Conservation (phyloP, 2,113 vertebrate species). For the Stegostoma tigrinum region DNA sequence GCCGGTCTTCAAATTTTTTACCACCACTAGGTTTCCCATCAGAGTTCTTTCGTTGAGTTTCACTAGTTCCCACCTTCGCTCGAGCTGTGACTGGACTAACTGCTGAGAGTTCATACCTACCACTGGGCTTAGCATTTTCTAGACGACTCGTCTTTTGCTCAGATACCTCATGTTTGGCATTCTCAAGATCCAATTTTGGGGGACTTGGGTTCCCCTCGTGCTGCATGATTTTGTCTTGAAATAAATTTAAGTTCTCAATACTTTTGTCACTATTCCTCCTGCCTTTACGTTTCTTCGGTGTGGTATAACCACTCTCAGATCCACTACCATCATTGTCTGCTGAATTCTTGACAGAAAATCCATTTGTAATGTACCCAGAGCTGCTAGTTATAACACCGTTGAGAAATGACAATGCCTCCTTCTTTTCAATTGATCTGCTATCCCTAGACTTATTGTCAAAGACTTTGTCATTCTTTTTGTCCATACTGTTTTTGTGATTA, state of each 20-base stretch:
- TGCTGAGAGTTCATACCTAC: slow-evolving; percentile 67
- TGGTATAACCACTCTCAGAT: slow-evolving; percentile 88
- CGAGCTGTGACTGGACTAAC: slow-evolving; percentile 48
- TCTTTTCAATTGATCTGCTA: slow-evolving; percentile 68
- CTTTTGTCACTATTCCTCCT: slow-evolving; percentile 79
- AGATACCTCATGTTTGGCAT: slow-evolving; percentile 60
- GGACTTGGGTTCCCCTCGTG: slow-evolving; percentile 55
- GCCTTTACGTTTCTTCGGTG: slow-evolving; percentile 83
- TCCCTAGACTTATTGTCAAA: slow-evolving; percentile 74
- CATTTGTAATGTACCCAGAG: slow-evolving; percentile 79
- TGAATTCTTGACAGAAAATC: slow-evolving; percentile 71
- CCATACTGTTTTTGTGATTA: slow-evolving; percentile 82
- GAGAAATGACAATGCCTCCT: slow-evolving; percentile 67
- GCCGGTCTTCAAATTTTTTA: slow-evolving; percentile 86
- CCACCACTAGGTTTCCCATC: slow-evolving; percentile 75
- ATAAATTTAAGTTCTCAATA: slow-evolving; percentile 70
- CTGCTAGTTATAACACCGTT: slow-evolving; percentile 74
- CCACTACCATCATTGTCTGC: slow-evolving; percentile 87
- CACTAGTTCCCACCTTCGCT: slow-evolving; percentile 58
- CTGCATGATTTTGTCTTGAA: slow-evolving; percentile 76
- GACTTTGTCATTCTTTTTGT: slow-evolving; percentile 83
- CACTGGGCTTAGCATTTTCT: slow-evolving; percentile 61
- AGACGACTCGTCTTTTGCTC: slow-evolving; percentile 67
- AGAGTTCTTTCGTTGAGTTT: slow-evolving; percentile 75
- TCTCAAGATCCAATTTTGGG: slow-evolving; percentile 68